Conservation (phyloP, 2,888 invertebrate species). For the Morpho deidamia region DNA sequence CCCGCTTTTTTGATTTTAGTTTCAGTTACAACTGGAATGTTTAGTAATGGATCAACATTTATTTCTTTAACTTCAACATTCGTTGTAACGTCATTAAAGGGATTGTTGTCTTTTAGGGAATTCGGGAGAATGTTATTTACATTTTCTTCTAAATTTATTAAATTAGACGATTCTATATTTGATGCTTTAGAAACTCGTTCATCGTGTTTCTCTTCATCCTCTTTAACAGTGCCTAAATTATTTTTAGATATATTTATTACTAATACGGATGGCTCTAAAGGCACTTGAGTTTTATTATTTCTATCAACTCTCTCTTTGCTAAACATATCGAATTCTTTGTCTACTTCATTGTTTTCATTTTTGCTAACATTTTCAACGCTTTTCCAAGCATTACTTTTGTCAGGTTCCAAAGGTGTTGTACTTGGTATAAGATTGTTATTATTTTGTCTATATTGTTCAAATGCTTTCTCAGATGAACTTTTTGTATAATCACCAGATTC, state of each 20-base stretch:
- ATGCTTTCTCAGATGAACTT: constrained; percentile 38
- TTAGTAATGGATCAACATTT: constrained; percentile 24
- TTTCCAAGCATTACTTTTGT: constrained; percentile 46
- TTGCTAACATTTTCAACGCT: constrained; percentile 46
- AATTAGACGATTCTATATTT: constrained; percentile 26
- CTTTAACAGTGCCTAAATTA: constrained; percentile 57
- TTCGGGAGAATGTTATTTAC: constrained; percentile 1
- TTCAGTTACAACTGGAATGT: constrained; percentile 20
- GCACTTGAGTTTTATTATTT: constrained; percentile 37
- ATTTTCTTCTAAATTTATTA: neutral
- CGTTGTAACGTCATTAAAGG: constrained; percentile 16
- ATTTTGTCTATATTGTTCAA: constrained; percentile 25
- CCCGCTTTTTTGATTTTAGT: constrained; percentile 7
- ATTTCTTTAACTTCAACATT: constrained; percentile 14
- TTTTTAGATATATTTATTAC: constrained; percentile 50
- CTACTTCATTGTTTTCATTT: constrained; percentile 40
- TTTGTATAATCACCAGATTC: constrained; percentile 52
- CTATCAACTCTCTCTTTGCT: constrained; percentile 62
- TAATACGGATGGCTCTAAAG: constrained; percentile 50
- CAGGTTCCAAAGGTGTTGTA: constrained; percentile 59
- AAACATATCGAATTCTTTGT: constrained; percentile 71
- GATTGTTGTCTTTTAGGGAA: constrained; percentile 23
- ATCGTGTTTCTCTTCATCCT: constrained; percentile 57
- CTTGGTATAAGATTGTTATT: constrained; percentile 37
- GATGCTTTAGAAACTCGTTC: constrained; percentile 33